phyloP scores from a whole-genome alignment of 2,113 vertebrate genomes.

The Heteronetta atricapilla region DNA sequence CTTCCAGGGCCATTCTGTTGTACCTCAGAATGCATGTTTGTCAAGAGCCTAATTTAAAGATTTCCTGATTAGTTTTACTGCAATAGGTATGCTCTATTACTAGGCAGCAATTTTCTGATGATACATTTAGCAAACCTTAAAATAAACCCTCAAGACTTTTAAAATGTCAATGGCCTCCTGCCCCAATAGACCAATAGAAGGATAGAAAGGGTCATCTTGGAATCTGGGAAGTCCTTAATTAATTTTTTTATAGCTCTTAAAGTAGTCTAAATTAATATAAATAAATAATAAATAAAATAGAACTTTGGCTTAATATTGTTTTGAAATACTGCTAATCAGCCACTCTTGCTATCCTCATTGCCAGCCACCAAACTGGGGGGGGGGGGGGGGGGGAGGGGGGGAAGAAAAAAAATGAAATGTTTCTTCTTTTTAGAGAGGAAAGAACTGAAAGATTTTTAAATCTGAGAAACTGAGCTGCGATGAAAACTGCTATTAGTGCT shows the following conservation, averaged over 20 bases:
- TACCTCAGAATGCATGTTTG: not conserved
- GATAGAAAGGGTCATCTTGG: not conserved
- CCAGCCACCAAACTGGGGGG: too few relatives aligned
- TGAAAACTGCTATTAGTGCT: slow-evolving; percentile 33
- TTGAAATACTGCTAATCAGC: not conserved
- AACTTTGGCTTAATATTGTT: not conserved
- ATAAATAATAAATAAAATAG: not conserved
- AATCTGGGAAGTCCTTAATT: not conserved
- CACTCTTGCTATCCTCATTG: too few relatives aligned
- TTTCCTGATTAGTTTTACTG: not conserved
- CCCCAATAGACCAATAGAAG: not conserved
- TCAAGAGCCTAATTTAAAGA: not conserved
- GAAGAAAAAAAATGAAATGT: too few relatives aligned
- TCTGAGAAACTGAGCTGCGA: not conserved
- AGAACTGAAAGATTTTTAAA: not conserved
- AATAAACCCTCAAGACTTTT: not conserved
- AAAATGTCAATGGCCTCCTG: not conserved
- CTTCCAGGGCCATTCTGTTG: not conserved
- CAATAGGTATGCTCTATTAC: not conserved
- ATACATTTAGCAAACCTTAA: not conserved
- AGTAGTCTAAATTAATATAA: not conserved
- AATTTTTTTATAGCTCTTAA: not conserved
- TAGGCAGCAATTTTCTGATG: not conserved
- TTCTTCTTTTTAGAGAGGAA: not conserved
- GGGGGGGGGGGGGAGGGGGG: too few relatives aligned